Conservation (phyloP, 2,888 invertebrate species). For the Acrocera orbiculus region DNA sequence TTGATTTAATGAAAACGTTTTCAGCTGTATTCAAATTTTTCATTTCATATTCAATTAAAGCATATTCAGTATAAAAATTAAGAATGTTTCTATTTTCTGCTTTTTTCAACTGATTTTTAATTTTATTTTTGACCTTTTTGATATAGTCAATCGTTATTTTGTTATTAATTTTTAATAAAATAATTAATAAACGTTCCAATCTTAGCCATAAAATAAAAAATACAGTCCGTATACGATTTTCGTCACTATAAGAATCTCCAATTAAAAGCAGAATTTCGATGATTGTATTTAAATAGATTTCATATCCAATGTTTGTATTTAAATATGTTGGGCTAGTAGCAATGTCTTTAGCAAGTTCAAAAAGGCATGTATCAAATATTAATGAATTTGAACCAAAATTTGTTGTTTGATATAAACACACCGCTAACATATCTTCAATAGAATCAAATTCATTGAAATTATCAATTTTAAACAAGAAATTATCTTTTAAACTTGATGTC, state of each 20-base stretch:
- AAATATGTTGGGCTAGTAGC: slow-evolving; percentile 42
- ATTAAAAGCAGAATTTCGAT: slow-evolving; percentile 35
- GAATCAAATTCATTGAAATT: slow-evolving; percentile 31
- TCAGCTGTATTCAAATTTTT: slow-evolving; percentile 32
- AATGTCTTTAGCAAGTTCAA: slow-evolving; percentile 32
- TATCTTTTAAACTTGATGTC: slow-evolving; percentile 30
- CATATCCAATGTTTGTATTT: slow-evolving; percentile 40
- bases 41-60: slow-evolving; percentile 39
- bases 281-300: slow-evolving; percentile 38
- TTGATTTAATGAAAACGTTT: slow-evolving; percentile 35
- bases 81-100: slow-evolving; percentile 37
- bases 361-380: slow-evolving; percentile 16
- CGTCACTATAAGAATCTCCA: slow-evolving; percentile 31
- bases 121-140: slow-evolving; percentile 25
- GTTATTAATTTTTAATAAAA: slow-evolving; percentile 31
- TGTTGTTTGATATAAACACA: slow-evolving; percentile 19
- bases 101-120: slow-evolving; percentile 38
- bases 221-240: slow-evolving; percentile 33
- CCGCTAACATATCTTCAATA: slow-evolving; percentile 34
- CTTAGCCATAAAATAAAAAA: slow-evolving; percentile 45
- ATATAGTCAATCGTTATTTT: slow-evolving; percentile 25
- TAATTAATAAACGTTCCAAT: slow-evolving; percentile 38
- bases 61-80: slow-evolving; percentile 44
- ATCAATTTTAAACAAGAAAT: slow-evolving; percentile 22
- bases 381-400: neutral